Evolutionary conservation across 2,888 invertebrate species (phyloP), one percentile per base, ranked within the genome.

Genomic region (Sylvicola cinctus): DNA sequence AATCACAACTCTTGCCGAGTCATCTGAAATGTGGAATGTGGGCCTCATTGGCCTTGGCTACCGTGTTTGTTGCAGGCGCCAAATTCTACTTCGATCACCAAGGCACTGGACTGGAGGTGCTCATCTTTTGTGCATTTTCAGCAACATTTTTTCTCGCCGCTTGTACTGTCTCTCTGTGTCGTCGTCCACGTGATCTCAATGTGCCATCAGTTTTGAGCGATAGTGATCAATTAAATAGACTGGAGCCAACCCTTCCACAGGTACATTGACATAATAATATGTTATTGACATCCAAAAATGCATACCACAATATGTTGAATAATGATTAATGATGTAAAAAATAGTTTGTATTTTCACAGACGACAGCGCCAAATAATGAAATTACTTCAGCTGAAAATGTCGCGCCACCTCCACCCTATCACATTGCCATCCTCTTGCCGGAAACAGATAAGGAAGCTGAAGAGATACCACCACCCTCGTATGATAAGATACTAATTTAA

Each of bases 351-450:
- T n/a, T 20, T 20, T 8, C 4, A 20, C 20, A 20, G 20, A 20
- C 8, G 20, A 20, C 20, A 20, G 8, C 4, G 5, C 4, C 20
- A 20, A 20, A 20, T 20, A 20, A 6, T 8, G 20, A 20, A 8
- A 20, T 20, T 4, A 20, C 4, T 20, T 20, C 20, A 6, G 13
- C 3, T 16, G 36, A 35, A 16, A 29, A 45, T 17, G 49, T 52
- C 25, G 55, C 56, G 31, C 44, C 66, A 5, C 74, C 80, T 14
- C 81, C 81, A n/a, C 80, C 81, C 8, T 81, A 81, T 62, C 79
- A 80, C 60, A 76, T 80, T 59, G 80, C 81, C 28, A 75, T 81
- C 46, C 60, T 79, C 43, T 67, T 79, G 49, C 76, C 78, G 36
- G 66, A 66, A 33, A 45, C 45, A 26, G 50, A 55, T 20, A 54